Evolutionary conservation across 2,113 vertebrate genomes (phyloP), one percentile per base, ranked within the genome.

Genomic region (Callionymus lyra): DNA sequence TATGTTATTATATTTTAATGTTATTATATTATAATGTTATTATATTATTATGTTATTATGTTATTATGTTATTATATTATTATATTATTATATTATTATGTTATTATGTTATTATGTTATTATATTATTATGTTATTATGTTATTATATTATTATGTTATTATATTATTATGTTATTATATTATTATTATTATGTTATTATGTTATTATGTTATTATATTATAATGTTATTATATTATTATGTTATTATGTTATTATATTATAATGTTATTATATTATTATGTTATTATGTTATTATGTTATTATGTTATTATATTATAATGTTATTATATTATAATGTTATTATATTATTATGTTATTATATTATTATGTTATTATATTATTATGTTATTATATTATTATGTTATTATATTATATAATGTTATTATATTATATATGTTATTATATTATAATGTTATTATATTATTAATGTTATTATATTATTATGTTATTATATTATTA

Each of bases 101-200:
- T 65, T 57, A 50, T 41, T 38, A 77, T 65, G 73, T 61, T 68
- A 68, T 68, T 54, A 46, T n/a, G n/a, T 55, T 45, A 49, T 60
- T 75, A 70, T 40, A 42, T 65, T 57, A 50, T 41, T 38, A 77
- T 65, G 73, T 61, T 68, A 68, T 68, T 54, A 46, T n/a, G n/a
- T 55, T 45, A 49, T 60, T 75, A 70, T 40, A 42, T 65, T 57
- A 50, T 41, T 38, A 77, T 65, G 73, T 61, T 68, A 68, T 68
- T 54, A 46, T n/a, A n/a, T 55, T 45, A 49, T 60, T 75, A 70
- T 40, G 44, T 65, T 57, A 50, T 41, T 38, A 77, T 65, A 73
- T 61, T 68, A 68, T 68, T 54, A 46, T 50, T 53, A 60, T 53
- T 68, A 72, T 69, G 57, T 65, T 71, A 67, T 66, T 61, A 58